A percentile compares a stretch with the other conserved stretches of the same genome.
phyloP scores from a whole-genome alignment of 92 coral and sea anemone species.

The Epizoanthus ramosus region DNA sequence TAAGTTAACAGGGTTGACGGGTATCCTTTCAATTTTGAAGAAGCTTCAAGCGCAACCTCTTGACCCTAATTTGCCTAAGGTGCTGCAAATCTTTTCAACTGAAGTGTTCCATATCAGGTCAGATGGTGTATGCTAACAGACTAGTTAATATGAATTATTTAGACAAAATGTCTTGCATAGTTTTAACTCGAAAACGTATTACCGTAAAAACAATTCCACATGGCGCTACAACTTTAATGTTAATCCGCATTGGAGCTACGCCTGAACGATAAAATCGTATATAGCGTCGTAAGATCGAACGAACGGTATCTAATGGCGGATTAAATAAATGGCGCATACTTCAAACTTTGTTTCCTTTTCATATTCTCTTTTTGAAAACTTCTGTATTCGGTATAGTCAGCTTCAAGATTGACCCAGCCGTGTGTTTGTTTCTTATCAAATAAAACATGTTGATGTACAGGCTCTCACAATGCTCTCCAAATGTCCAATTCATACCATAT shows the following conservation, averaged over 20 bases:
- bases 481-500: slow-evolving; percentile 36
- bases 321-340: not conserved
- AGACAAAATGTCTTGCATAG: slow-evolving; percentile 27
- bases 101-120: slow-evolving; percentile 13
- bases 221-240: not conserved
- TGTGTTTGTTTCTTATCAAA: slow-evolving; percentile 34
- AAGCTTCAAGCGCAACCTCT: slow-evolving; percentile 12
- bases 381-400: not conserved
- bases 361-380: not conserved
- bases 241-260: not conserved
- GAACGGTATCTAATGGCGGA: too few relatives aligned
- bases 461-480: not conserved
- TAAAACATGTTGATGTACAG: slow-evolving; percentile 27
- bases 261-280: not conserved
- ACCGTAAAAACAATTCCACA: not conserved
- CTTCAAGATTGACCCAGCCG: too few relatives aligned
- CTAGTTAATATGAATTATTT: not conserved
- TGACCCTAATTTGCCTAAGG: slow-evolving; percentile 22
- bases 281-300: not conserved
- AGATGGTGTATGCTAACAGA: slow-evolving; percentile 18
- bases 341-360: not conserved
- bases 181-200: not conserved
- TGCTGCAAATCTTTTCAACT: slow-evolving; percentile 1
- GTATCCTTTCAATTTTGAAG: not conserved
- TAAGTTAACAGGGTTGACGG: too few relatives aligned